Conservation (phyloP, 2,797 vertebrate species). For the Intellagama lesueurii region DNA sequence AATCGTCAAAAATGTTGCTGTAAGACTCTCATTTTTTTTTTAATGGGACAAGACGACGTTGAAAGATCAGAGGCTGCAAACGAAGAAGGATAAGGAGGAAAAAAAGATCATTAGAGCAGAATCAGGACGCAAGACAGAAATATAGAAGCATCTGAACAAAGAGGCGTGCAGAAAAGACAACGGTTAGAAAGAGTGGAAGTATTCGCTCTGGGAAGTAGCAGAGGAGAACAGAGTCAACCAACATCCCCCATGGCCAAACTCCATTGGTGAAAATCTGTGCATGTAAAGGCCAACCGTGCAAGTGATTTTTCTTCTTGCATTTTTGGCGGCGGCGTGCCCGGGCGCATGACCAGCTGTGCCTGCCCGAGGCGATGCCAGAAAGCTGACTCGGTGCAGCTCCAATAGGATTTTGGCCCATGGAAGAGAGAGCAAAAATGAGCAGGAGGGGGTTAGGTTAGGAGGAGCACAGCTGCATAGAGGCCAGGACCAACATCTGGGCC, state of each 20-base stretch:
- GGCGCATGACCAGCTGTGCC: too few relatives aligned
- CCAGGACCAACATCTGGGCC: neutral
- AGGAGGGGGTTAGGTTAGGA: neutral
- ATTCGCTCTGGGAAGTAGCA: neutral
- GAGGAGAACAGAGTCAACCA: neutral
- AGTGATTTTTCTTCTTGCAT: too few relatives aligned
- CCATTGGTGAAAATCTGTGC: too few relatives aligned
- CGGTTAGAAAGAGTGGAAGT: neutral
- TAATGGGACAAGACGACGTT: neutral
- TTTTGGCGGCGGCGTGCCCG: too few relatives aligned
- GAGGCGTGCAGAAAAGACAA: neutral
- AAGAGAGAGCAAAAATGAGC: neutral
- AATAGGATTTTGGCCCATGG: too few relatives aligned
- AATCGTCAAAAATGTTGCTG: neutral
- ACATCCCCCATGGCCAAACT: too few relatives aligned
- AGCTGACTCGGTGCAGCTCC: too few relatives aligned
- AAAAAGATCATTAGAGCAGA: conserved; percentile 7
- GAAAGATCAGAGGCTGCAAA: conserved; percentile 22
- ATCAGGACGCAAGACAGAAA: neutral
- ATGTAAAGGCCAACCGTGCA: too few relatives aligned
- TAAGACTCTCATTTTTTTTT: neutral
- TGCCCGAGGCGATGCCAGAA: too few relatives aligned
- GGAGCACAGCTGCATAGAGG: neutral
- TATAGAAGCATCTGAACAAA: neutral
- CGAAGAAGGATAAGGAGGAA: neutral